These are phyloP conservation scores for Clamator glandarius DNA, from an alignment of 2,797 vertebrate genomes.

Conservation along the genomic window DNA sequence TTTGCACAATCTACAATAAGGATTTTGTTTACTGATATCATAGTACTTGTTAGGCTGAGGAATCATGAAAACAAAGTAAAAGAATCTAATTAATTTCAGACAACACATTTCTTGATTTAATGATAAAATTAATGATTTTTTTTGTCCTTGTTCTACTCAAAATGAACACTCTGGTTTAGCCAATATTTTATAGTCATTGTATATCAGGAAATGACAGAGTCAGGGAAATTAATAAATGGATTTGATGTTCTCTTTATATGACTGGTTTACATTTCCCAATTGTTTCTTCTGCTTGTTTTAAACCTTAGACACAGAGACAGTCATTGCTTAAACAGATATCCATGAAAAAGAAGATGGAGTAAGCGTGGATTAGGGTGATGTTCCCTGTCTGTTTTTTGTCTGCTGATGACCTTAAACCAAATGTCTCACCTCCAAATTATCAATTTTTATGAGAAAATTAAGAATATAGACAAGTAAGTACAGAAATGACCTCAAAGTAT, in stretches of 20 bases:
- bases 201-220: not conserved
- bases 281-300: not conserved
- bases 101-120: not conserved
- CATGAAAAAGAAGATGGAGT: not conserved
- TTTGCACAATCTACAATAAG: not conserved
- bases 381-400: not conserved
- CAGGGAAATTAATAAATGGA: not conserved
- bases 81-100: not conserved
- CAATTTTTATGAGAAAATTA: not conserved
- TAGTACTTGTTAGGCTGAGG: not conserved
- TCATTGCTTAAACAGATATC: not conserved
- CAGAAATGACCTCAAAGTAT: not conserved
- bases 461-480: not conserved
- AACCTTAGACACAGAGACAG: not conserved
- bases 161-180: not conserved
- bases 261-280: not conserved
- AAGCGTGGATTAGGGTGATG: not conserved
- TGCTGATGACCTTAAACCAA: not conserved
- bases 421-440: not conserved
- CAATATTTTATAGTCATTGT: not conserved
- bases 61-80: not conserved
- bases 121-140: not conserved
- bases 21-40: constrained; percentile 31
- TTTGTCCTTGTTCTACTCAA: not conserved
- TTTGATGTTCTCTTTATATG: not conserved